A percentile compares a stretch with the other conserved stretches of the same genome.
phyloP scores from a whole-genome alignment of 2,888 invertebrate species.

The Sarcophaga caerulescens region DNA sequence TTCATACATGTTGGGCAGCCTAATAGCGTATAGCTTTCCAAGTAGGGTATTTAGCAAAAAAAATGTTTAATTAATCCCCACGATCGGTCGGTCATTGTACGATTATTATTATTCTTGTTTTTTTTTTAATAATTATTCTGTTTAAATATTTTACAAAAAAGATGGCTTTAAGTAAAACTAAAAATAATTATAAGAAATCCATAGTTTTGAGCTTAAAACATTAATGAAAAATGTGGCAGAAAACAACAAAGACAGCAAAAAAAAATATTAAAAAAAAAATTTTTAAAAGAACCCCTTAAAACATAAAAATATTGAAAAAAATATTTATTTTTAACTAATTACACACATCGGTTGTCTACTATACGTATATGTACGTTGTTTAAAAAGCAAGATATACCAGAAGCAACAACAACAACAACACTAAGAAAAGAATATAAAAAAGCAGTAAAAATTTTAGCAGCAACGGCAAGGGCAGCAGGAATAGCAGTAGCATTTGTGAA shows the following conservation, averaged over 20 bases:
- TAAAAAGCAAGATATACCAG: neutral
- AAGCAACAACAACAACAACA: neutral
- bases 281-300: conserved; percentile 20
- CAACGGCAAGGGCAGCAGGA: neutral
- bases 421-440: neutral
- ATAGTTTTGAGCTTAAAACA: conserved; percentile 5
- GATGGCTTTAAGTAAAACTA: conserved; percentile 44
- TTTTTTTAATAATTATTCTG: too few relatives aligned
- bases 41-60: too few relatives aligned
- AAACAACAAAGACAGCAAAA: neutral
- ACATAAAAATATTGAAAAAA: conserved; percentile 4
- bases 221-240: neutral
- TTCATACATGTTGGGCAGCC: too few relatives aligned
- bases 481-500: conserved; percentile 11
- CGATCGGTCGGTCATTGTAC: conserved; percentile 54
- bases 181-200: conserved; percentile 22
- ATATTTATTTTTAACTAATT: conserved; percentile 50
- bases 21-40: too few relatives aligned
- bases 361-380: neutral
- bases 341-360: conserved; percentile 55
- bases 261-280: conserved; percentile 20
- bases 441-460: conserved; percentile 31
- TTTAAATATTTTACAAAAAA: conserved; percentile 1
- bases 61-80: conserved; percentile 2
- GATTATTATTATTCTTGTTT: conserved; percentile 27